Percentiles rank a stretch among this genome's conserved stretches.
These are phyloP conservation scores for Glandiceps talaboti DNA, from an alignment of 53 echinoderm and acorn worm species.

Conservation along the genomic window DNA sequence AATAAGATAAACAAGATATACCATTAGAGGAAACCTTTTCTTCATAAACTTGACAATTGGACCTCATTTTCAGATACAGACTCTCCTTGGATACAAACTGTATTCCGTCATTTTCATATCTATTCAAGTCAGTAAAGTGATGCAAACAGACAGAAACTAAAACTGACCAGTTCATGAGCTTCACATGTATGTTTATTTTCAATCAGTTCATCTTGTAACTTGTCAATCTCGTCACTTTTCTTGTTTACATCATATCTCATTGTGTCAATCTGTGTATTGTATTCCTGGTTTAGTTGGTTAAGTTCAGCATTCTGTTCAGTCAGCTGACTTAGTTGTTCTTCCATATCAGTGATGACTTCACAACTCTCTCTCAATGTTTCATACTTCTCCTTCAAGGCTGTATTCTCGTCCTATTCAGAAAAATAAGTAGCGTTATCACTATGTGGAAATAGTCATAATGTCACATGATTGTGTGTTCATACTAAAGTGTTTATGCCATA, in stretches of 20 bases:
- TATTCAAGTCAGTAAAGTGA: too few species aligned
- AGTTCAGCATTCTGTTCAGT: constrained; percentile 39
- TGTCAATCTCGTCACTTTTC: constrained; percentile 28
- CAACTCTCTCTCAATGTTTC: constrained; percentile 1
- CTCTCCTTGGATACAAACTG: too few species aligned
- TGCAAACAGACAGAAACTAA: too few species aligned
- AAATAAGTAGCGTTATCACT: too few species aligned
- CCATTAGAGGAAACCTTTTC: too few species aligned
- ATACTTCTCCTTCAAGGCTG: neutral
- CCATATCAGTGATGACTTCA: constrained; percentile 45
- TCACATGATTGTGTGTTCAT: too few species aligned
- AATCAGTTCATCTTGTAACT: constrained; percentile 43
- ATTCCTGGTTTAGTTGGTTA: constrained; percentile 29
- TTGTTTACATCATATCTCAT: constrained; percentile 38
- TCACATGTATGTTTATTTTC: constrained; percentile 48
- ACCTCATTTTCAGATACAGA: too few species aligned
- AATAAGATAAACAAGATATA: too few species aligned
- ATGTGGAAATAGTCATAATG: too few species aligned
- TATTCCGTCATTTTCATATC: too few species aligned
- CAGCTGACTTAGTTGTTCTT: constrained; percentile 44
- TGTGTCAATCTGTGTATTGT: constrained; percentile 41
- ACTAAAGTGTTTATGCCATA: too few species aligned
- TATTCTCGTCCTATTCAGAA: neutral
- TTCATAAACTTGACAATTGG: too few species aligned
- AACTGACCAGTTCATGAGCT: constrained; percentile 60